Evolutionary conservation across 2,113 vertebrate species (phyloP).

Genomic region (Pyxicephalus adspersus): DNA sequence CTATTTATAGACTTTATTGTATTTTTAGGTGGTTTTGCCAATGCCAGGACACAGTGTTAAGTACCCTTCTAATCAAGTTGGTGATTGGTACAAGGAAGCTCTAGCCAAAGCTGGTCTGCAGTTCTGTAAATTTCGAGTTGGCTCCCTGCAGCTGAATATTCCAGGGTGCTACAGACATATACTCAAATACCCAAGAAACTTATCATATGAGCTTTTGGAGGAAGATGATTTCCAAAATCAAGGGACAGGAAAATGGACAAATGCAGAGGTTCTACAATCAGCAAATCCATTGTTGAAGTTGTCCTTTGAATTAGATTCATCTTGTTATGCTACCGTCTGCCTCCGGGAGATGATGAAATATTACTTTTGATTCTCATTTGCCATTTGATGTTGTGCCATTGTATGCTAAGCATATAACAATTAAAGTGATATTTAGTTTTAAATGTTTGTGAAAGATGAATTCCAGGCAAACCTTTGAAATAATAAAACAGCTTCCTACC

Average conservation of each 20-base stretch:
- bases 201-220: conserved; percentile 73
- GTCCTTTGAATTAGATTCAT: conserved; percentile 86
- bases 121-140: conserved; percentile 80
- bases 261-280: neutral
- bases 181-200: conserved; percentile 79
- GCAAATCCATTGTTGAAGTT: conserved; percentile 70
- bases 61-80: conserved; percentile 84
- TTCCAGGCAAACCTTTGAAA: neutral
- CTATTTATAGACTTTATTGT: neutral
- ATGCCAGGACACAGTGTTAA: conserved; percentile 88
- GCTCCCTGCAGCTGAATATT: conserved; percentile 84
- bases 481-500: too few species aligned
- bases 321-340: conserved; percentile 92
- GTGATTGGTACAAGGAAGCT: conserved; percentile 79
- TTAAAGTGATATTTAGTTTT: neutral
- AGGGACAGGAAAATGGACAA: conserved; percentile 47
- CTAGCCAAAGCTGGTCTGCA: conserved; percentile 77
- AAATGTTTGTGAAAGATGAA: neutral
- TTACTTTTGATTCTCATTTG: conserved; percentile 65
- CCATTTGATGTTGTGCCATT: neutral
- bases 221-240: conserved; percentile 17
- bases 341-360: conserved; percentile 94
- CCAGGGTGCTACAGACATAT: conserved; percentile 91
- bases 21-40: conserved; percentile 86
- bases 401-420: neutral